Evolutionary conservation across 2,797 vertebrate species (phyloP).

Genomic region (Loris lydekkerianus): DNA sequence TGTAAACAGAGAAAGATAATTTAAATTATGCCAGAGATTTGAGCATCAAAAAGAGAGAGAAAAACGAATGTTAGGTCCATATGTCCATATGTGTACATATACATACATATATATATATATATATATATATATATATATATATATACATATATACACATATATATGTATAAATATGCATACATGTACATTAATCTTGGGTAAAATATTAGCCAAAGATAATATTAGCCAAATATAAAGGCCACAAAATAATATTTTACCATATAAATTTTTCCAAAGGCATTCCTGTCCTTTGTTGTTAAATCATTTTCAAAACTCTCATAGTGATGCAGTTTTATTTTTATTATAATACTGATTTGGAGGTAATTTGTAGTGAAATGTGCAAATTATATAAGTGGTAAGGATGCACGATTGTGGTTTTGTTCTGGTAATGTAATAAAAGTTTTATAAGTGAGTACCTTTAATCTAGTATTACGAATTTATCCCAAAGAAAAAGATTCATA

Average conservation of each 20-base stretch:
- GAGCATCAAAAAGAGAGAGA: not conserved
- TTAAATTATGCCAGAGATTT: not conserved
- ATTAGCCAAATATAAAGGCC: not conserved
- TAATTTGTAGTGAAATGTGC: not conserved
- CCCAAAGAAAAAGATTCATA: not conserved
- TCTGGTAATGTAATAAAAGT: not conserved
- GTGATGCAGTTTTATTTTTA: conserved; percentile 23
- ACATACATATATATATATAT: not conserved
- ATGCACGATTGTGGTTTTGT: not conserved
- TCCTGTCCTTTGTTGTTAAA: not conserved
- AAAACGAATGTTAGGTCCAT: not conserved
- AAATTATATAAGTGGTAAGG: not conserved
- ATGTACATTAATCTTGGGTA: not conserved
- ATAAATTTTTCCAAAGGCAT: not conserved
- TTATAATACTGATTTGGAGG: not conserved
- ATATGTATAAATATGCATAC: not conserved
- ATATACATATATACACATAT: not conserved
- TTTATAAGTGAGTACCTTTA: not conserved
- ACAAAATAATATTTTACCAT: not conserved
- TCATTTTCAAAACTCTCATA: conserved; percentile 34
- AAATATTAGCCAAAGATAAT: not conserved
- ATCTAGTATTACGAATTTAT: conserved; percentile 29
- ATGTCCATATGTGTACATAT: not conserved
- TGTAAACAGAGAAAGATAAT: not conserved
- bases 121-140: not conserved